Conservation (phyloP, 2,888 invertebrate genomes). For the Odontomyia ornata region DNA sequence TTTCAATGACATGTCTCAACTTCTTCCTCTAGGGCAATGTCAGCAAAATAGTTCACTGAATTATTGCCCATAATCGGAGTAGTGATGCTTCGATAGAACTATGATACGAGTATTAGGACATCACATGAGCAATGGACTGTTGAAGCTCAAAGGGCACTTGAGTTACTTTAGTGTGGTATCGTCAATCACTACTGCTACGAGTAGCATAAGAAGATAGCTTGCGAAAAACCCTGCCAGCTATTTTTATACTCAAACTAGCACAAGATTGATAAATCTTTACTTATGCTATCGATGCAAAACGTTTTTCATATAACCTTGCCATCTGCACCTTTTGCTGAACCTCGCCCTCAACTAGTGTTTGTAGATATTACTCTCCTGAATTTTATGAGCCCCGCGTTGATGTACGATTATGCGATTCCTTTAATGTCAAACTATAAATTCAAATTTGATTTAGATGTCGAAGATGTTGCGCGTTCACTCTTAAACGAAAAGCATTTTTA, state of each 20-base stretch:
- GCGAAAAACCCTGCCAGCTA: no score
- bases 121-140: neutral
- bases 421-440: slow-evolving; percentile 18
- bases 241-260: neutral
- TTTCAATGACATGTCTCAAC: neutral
- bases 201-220: no score
- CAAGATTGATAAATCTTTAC: neutral
- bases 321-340: neutral
- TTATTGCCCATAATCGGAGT: slow-evolving; percentile 1
- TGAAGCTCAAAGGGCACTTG: neutral
- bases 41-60: neutral
- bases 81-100: neutral
- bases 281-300: neutral
- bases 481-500: no score
- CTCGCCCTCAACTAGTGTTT: neutral
- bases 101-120: neutral
- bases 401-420: slow-evolving; percentile 3
- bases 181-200: neutral
- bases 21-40: neutral
- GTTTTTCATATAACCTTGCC: neutral
- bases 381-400: neutral
- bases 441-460: slow-evolving; percentile 15
- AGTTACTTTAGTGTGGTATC: neutral
- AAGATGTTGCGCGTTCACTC: neutral
- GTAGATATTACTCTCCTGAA: neutral